phyloP scores from a whole-genome alignment of 2,888 invertebrate genomes.

The Dendrolimus pini region DNA sequence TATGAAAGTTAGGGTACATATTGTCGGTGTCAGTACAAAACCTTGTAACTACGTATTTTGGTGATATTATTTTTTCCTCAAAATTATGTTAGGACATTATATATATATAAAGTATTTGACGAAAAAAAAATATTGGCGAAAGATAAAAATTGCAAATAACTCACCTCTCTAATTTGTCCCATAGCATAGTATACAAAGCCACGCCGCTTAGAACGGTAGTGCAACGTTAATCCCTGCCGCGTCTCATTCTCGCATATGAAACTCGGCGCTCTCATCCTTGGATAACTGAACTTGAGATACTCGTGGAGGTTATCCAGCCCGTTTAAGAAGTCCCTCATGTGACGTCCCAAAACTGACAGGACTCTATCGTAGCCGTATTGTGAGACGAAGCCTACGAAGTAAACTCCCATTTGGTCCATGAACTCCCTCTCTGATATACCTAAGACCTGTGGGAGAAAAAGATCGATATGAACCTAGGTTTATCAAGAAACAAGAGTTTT shows the following conservation, averaged over 20 bases:
- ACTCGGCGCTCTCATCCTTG: conserved; percentile 92
- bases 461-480: conserved; percentile 8
- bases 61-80: no score
- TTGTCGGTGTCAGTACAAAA: no score
- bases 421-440: conserved; percentile 92
- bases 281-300: conserved; percentile 97
- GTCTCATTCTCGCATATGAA: conserved; percentile 98
- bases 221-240: conserved; percentile 92
- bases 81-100: no score
- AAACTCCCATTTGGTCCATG: conserved; percentile 95
- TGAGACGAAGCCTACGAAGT: conserved; percentile 94
- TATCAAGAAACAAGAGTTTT: not conserved
- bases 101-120: no score
- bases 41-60: no score
- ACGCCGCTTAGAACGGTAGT: conserved; percentile 93
- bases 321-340: conserved; percentile 97
- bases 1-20: no score
- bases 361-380: conserved; percentile 97
- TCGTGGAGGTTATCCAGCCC: conserved; percentile 98
- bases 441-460: conserved; percentile 78
- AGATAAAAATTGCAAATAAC: conserved; percentile 11
- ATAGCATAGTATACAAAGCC: conserved; percentile 98
- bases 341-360: conserved; percentile 91
- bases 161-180: conserved; percentile 93
- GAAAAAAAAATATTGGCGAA: no score